Percentiles rank a stretch among this genome's conserved stretches.
phyloP scores from a whole-genome alignment of 2,113 vertebrate species.

The Gavia stellata region DNA sequence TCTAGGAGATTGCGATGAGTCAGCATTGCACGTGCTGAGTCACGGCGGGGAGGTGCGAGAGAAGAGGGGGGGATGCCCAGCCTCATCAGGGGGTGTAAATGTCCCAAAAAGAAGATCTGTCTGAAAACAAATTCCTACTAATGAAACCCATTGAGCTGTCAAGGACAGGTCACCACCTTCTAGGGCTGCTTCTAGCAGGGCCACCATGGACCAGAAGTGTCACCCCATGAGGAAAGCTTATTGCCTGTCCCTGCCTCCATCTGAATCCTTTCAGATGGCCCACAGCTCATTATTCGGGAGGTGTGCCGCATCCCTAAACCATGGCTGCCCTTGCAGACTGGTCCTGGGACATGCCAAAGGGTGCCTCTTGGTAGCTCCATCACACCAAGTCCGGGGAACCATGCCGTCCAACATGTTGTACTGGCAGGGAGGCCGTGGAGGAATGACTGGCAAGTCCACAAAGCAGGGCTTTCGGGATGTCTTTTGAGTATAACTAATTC shows the following conservation, averaged over 20 bases:
- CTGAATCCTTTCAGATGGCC: background rate
- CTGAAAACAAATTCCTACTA: background rate
- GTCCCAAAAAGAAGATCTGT: background rate
- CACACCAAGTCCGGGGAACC: background rate
- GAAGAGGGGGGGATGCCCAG: background rate
- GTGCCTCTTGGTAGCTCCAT: background rate
- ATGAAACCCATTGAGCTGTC: background rate
- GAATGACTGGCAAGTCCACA: background rate
- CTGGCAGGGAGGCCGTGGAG: background rate
- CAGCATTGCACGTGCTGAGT: background rate
- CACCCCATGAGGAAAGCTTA: background rate
- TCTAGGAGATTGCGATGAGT: background rate
- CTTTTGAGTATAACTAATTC: background rate
- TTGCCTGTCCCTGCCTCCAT: background rate
- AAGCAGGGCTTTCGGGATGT: background rate
- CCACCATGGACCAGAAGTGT: background rate
- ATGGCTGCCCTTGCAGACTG: background rate
- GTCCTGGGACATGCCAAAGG: background rate
- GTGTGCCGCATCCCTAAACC: background rate
- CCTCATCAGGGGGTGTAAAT: background rate
- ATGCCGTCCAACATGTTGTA: fast-evolving
- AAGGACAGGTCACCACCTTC: background rate
- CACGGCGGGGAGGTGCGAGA: background rate
- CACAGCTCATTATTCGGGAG: background rate
- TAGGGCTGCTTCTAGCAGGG: background rate